phyloP scores from a whole-genome alignment of 1,140 invertebrate species.

The Brachionus rotundiformis region DNA sequence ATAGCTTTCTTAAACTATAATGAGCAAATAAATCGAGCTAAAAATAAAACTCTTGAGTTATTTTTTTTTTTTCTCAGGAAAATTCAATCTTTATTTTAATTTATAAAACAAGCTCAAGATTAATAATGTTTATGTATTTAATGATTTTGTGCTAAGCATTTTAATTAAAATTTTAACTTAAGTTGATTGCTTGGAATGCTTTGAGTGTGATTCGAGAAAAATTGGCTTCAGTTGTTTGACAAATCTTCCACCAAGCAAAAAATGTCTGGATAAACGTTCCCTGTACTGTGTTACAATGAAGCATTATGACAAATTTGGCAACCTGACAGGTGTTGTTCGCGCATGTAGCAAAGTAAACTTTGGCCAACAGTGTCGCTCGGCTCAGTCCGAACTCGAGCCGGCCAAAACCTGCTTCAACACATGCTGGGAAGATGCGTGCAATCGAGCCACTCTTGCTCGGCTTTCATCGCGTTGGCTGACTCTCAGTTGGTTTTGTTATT shows the following conservation, averaged over 20 bases:
- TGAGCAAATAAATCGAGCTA: too few species aligned
- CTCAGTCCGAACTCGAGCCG: background rate
- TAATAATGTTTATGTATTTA: background rate
- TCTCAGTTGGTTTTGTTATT: background rate
- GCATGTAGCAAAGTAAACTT: conserved; percentile 8
- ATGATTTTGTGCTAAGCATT: background rate
- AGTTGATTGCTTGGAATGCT: conserved; percentile 41
- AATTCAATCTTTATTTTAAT: too few species aligned
- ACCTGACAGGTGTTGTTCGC: conserved; percentile 7
- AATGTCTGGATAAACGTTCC: background rate
- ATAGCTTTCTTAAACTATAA: too few species aligned
- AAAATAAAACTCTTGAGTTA: too few species aligned
- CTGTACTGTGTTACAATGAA: conserved; percentile 6
- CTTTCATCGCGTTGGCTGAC: background rate
- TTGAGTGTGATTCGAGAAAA: conserved; percentile 41
- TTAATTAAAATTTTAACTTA: background rate
- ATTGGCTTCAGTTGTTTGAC: conserved; percentile 10
- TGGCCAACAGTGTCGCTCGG: background rate
- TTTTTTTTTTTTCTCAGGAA: too few species aligned
- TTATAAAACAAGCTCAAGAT: background rate
- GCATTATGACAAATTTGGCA: conserved; percentile 4
- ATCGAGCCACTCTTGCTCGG: background rate
- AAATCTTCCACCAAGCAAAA: conserved; percentile 5
- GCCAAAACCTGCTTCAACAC: background rate
- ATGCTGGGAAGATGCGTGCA: conserved; percentile 36